A percentile compares a stretch with the other conserved stretches of the same genome.
Conservation (phyloP, 2,797 vertebrate genomes). For the Galagoides demidoff region DNA sequence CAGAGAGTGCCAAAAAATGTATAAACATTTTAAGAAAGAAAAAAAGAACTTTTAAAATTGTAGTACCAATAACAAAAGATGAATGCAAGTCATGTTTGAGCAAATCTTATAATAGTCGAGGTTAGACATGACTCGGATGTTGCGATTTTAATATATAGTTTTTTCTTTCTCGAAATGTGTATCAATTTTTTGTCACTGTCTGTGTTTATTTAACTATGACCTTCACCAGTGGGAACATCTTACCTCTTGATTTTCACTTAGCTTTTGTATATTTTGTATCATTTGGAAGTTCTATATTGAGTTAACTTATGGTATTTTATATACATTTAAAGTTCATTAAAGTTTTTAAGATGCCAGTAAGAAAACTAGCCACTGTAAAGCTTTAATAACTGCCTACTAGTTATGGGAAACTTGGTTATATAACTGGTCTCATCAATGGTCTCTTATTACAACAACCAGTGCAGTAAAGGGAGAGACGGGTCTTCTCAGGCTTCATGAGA, state of each 20-base stretch:
- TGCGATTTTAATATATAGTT: no score
- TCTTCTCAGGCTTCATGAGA: not conserved
- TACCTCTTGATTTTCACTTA: not conserved
- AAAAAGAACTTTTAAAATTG: no score
- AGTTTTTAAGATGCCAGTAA: conserved; percentile 74
- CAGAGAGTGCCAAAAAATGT: no score
- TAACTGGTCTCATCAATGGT: not conserved
- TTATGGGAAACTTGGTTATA: not conserved
- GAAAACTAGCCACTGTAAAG: conserved; percentile 83
- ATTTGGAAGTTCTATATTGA: not conserved
- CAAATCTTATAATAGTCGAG: no score
- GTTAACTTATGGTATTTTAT: not conserved
- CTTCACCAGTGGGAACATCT: not conserved
- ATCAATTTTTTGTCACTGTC: no score
- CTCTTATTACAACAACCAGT: not conserved
- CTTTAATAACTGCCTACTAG: conserved; percentile 74
- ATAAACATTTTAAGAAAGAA: no score
- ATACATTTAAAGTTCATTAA: not conserved
- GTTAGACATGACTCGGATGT: no score
- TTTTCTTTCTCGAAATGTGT: no score
- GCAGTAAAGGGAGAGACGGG: not conserved
- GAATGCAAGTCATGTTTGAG: no score
- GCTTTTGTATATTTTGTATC: not conserved
- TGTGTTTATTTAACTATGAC: not conserved
- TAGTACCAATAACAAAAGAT: no score